Conservation (phyloP, 2,113 vertebrate genomes). For the Misgurnus anguillicaudatus region DNA sequence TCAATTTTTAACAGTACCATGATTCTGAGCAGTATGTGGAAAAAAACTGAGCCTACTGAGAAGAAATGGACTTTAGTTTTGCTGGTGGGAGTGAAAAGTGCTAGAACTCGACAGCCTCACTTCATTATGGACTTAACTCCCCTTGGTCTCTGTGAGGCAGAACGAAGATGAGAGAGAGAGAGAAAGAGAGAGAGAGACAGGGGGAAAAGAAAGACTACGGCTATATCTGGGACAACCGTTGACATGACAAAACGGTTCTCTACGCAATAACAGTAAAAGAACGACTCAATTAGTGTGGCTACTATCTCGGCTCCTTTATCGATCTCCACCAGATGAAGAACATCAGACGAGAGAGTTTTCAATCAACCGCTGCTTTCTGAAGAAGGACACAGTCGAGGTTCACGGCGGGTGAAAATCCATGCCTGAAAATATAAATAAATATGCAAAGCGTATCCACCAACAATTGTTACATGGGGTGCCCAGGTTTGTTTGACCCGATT, state of each 20-base stretch:
- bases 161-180: background rate
- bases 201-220: slow-evolving; percentile 22
- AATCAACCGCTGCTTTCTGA: slow-evolving; percentile 62
- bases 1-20: slow-evolving; percentile 32
- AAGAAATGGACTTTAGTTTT: slow-evolving; percentile 16
- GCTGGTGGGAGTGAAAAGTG: slow-evolving; percentile 9
- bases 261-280: slow-evolving; percentile 72
- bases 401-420: slow-evolving; percentile 55
- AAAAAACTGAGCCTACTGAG: slow-evolving; percentile 1
- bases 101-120: slow-evolving; percentile 16
- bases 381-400: slow-evolving; percentile 50
- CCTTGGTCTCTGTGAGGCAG: slow-evolving; percentile 1
- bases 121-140: slow-evolving; percentile 40
- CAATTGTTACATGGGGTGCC: slow-evolving; percentile 37
- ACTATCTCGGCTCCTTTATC: slow-evolving; percentile 74
- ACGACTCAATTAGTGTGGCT: slow-evolving; percentile 76
- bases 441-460: slow-evolving; percentile 60
- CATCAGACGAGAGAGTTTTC: slow-evolving; percentile 75
- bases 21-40: background rate
- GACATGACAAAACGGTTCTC: slow-evolving; percentile 72
- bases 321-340: slow-evolving; percentile 75
- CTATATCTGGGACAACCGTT: slow-evolving; percentile 65
- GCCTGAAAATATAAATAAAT: slow-evolving; percentile 53
- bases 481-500: background rate
- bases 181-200: background rate